Evolutionary conservation across 2,888 invertebrate genomes (phyloP).

Genomic region (Deladenus siricidicola): DNA sequence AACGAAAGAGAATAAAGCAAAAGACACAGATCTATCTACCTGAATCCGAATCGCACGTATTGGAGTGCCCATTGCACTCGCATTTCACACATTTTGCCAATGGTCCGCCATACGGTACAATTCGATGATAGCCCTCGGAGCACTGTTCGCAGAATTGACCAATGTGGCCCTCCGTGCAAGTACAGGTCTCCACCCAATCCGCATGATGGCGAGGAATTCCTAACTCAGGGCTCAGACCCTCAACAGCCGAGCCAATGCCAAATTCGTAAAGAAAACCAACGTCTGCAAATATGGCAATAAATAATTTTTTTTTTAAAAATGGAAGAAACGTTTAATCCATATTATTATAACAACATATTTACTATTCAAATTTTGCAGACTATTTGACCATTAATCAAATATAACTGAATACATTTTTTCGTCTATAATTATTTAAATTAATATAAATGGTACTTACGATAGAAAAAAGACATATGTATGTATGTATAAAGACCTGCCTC

Average conservation of each 20-base stretch:
- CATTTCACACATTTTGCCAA: slow-evolving; percentile 90
- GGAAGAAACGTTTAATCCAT: too few relatives aligned
- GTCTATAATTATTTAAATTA: too few relatives aligned
- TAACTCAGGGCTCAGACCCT: slow-evolving; percentile 54
- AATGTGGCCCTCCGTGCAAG: slow-evolving; percentile 71
- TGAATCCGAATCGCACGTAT: slow-evolving; percentile 86
- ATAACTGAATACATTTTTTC: too few relatives aligned
- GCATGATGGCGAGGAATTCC: slow-evolving; percentile 57
- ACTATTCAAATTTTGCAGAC: too few relatives aligned
- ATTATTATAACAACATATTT: too few relatives aligned
- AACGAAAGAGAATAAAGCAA: too few relatives aligned
- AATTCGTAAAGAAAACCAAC: slow-evolving; percentile 82
- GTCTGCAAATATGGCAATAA: too few relatives aligned
- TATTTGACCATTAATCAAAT: too few relatives aligned
- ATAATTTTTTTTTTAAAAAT: too few relatives aligned
- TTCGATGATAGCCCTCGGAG: slow-evolving; percentile 83
- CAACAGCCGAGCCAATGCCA: slow-evolving; percentile 70
- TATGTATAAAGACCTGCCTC: slow-evolving; percentile 59
- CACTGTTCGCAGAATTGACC: slow-evolving; percentile 90
- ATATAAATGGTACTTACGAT: not conserved
- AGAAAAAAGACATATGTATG: not conserved
- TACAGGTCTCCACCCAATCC: slow-evolving; percentile 86
- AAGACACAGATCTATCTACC: slow-evolving; percentile 53
- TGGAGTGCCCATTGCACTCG: slow-evolving; percentile 90
- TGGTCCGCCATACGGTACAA: slow-evolving; percentile 77